phyloP scores from a whole-genome alignment of 2,113 vertebrate genomes.

The Seriola dumerili region DNA sequence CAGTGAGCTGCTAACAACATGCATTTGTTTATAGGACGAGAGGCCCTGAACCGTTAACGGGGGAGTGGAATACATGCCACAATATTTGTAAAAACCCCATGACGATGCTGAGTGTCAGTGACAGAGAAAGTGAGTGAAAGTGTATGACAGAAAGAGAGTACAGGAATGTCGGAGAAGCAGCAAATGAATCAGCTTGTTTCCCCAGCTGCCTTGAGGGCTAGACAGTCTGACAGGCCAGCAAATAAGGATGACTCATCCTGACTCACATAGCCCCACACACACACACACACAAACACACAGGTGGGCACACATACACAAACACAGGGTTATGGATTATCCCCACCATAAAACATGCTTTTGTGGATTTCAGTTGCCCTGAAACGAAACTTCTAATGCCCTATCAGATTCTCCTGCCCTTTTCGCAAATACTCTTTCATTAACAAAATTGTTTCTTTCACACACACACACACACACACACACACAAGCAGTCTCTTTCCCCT shows the following conservation, averaged over 20 bases:
- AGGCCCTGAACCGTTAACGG: not conserved
- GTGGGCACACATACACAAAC: slow-evolving; percentile 20
- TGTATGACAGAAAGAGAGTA: not conserved
- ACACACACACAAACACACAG: slow-evolving; percentile 13
- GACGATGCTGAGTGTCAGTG: not conserved
- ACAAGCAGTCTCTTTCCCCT: not conserved
- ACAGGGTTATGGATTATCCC: slow-evolving; percentile 42
- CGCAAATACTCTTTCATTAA: slow-evolving; percentile 10
- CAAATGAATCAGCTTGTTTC: slow-evolving; percentile 60
- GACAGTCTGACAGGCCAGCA: slow-evolving; percentile 68
- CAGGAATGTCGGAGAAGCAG: slow-evolving; percentile 15
- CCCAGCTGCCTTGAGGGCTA: slow-evolving; percentile 57
- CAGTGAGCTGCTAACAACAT: not conserved
- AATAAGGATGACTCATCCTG: slow-evolving; percentile 77
- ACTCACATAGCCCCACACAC: slow-evolving; percentile 44
- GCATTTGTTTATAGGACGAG: not conserved
- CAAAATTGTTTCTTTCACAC: not conserved
- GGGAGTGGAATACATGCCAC: not conserved
- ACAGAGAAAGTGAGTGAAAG: slow-evolving; percentile 31
- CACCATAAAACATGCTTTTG: slow-evolving; percentile 45
- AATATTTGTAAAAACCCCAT: not conserved
- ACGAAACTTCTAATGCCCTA: slow-evolving; percentile 63
- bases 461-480: not conserved
- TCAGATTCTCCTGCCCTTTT: slow-evolving; percentile 35
- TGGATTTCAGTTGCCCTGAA: slow-evolving; percentile 60